Conservation (phyloP, 2,888 invertebrate genomes). For the Clepsis dumicolana region DNA sequence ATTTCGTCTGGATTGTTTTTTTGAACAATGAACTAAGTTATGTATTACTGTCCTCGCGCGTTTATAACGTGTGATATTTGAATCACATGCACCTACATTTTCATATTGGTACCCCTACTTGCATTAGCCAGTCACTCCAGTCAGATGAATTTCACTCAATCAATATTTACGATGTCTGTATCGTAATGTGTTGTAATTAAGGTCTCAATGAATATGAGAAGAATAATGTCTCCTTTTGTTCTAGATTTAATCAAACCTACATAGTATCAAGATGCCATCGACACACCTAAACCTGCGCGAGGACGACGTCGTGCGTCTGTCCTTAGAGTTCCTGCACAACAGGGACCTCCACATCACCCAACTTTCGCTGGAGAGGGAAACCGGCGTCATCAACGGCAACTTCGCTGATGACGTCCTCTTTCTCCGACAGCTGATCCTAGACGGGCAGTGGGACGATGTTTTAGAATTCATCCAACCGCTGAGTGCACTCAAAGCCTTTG, state of each 20-base stretch:
- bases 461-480: conserved; percentile 98
- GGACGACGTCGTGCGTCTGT: conserved; percentile 94
- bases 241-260: conserved; percentile 53
- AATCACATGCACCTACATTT: too few relatives aligned
- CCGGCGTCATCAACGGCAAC: conserved; percentile 97
- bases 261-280: conserved; percentile 88
- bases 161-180: background rate
- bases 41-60: too few relatives aligned
- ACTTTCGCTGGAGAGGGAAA: conserved; percentile 96
- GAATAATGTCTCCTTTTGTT: conserved; percentile 53
- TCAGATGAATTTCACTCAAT: background rate
- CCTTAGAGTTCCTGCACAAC: conserved; percentile 94
- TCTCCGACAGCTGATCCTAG: conserved; percentile 96
- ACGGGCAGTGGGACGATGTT: conserved; percentile 99
- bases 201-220: background rate
- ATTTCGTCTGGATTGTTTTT: too few relatives aligned
- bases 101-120: too few relatives aligned
- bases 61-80: too few relatives aligned
- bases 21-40: too few relatives aligned
- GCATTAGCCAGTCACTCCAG: background rate
- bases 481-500: conserved; percentile 92
- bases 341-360: conserved; percentile 97
- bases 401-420: conserved; percentile 98
- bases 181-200: background rate
- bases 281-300: conserved; percentile 94